Evolutionary conservation across 2,113 vertebrate species (phyloP), one percentile per base, ranked within the genome.

Genomic region (Sinocyclocheilus maitianheensis): DNA sequence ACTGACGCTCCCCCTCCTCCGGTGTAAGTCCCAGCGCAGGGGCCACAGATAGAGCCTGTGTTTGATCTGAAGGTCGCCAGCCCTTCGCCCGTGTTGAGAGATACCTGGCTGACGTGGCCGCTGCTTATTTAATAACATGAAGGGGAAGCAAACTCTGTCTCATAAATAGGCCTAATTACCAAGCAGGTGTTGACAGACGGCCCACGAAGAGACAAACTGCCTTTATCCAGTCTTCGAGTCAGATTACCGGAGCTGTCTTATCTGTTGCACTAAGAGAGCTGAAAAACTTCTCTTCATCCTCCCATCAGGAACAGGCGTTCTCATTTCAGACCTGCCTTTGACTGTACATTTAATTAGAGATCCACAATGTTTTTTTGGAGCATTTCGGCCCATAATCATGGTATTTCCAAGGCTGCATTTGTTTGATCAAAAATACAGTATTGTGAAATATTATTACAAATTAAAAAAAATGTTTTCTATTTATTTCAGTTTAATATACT

Each of bases 131-230:
- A 99, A 99, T 99, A 99, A 99, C 96, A 96, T 96, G 95, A 98
- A 97, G 95, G 97, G 97, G 97, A 98, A 97, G 97, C 97, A 94
- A 97, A 97, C 95, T 81, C 94, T 97, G 95, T 96, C 96, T 98
- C 97, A 99, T 99, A 99, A 99, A 99, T 98, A 99, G 97, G 96
- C 97, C 97, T 99, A 99, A 99, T 99, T 99, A 98, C 96, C 96
- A 95, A 94, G 93, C 94, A 98, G 97, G 98, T 98, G 98, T 98
- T 98, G 98, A 99, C 97, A 98, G 98, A 99, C 88, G 76, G 94
- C 94, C 97, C 95, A 96, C 97, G 96, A 98, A 96, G 97, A 98
- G 97, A 99, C 98, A 99, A 99, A 97, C 97, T 99, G 97, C 96
- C 97, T 99, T 99, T 99, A 99, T 99, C 97, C 98, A 91, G 96